phyloP scores from a whole-genome alignment of 1,140 invertebrate genomes.

The Bombus cullumanus region DNA sequence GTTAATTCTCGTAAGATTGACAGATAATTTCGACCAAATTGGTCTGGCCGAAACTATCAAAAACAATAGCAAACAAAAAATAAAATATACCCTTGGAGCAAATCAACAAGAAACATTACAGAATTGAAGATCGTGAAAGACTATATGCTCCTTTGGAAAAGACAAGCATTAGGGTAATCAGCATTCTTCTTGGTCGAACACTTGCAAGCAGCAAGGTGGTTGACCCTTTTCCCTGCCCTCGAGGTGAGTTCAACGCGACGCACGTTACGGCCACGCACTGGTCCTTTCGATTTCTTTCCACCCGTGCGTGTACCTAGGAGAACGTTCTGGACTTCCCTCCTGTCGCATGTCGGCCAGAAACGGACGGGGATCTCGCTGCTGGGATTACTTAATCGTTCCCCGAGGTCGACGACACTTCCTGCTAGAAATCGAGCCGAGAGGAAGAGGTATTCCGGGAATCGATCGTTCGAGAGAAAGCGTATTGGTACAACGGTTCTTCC shows the following conservation, averaged over 20 bases:
- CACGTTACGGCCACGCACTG: constrained; percentile 3
- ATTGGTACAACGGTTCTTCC: constrained; percentile 45
- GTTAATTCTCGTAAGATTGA: too few relatives aligned
- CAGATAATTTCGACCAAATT: too few relatives aligned
- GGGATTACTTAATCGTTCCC: constrained; percentile 31
- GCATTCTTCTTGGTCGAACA: constrained; percentile 55
- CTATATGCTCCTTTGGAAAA: constrained; percentile 34
- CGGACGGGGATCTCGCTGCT: neutral
- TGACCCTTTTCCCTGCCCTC: constrained; percentile 47
- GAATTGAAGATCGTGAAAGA: constrained; percentile 26
- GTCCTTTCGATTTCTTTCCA: constrained; percentile 55
- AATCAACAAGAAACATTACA: constrained; percentile 21
- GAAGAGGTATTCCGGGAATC: constrained; percentile 38
- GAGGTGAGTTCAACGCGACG: constrained; percentile 22
- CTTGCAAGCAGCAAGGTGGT: constrained; percentile 54
- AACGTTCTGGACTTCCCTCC: constrained; percentile 29
- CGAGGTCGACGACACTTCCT: constrained; percentile 37
- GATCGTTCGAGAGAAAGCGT: constrained; percentile 46
- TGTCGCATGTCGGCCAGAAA: neutral
- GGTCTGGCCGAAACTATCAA: too few relatives aligned
- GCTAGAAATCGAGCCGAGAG: constrained; percentile 7
- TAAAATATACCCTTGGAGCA: constrained; percentile 8
- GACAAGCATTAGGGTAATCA: constrained; percentile 61
- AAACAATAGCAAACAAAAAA: neutral
- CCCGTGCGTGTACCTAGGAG: constrained; percentile 14